Conservation (phyloP, 2,797 vertebrate species). For the Selene dorsalis region DNA sequence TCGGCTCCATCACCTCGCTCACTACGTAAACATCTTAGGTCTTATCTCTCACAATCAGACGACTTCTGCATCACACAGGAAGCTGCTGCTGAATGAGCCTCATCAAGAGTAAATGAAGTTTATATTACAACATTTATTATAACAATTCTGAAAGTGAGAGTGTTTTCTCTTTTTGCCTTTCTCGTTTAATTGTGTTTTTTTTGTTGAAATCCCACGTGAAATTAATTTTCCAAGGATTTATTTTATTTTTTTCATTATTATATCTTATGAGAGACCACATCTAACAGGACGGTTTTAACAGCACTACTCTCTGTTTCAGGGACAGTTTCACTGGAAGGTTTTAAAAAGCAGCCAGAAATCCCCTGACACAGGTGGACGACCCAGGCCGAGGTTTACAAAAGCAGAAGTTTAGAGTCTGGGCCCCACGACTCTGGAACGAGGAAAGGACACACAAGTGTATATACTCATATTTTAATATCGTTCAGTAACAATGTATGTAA, state of each 20-base stretch:
- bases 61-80: slow-evolving; percentile 38
- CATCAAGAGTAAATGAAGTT: neutral
- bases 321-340: neutral
- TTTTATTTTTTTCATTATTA: no score
- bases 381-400: slow-evolving; percentile 8
- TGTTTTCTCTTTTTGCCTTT: no score
- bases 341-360: no score
- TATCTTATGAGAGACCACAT: neutral
- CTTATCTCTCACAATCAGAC: slow-evolving; percentile 22
- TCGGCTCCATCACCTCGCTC: neutral
- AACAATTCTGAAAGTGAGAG: no score
- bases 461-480: no score
- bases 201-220: no score
- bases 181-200: no score
- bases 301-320: neutral
- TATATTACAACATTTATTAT: no score
- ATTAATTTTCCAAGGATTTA: no score
- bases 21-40: neutral
- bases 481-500: no score
- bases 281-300: neutral
- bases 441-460: neutral
- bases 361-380: no score
- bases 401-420: slow-evolving; percentile 7
- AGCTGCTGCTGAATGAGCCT: slow-evolving; percentile 4
- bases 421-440: neutral